Percentiles rank a stretch among this genome's conserved stretches.
These are phyloP conservation scores for Toxonevra muliebris DNA, from an alignment of 2,888 invertebrate genomes.

Conservation along the genomic window DNA sequence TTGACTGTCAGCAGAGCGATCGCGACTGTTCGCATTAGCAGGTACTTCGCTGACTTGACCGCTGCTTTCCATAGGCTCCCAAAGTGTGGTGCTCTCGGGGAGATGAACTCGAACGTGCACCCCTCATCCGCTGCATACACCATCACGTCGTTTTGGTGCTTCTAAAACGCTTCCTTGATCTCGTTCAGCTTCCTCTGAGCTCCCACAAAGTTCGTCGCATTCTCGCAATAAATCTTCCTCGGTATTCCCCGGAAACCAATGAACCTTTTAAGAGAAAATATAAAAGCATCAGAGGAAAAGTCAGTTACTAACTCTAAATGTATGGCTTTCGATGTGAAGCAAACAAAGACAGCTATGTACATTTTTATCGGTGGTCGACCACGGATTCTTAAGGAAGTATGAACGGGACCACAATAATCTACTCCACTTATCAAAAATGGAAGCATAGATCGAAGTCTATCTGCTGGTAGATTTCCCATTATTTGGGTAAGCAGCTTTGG, in stretches of 20 bases:
- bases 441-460: slow-evolving; percentile 26
- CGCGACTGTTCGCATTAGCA: no score
- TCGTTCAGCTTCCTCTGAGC: background rate
- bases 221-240: slow-evolving; percentile 17
- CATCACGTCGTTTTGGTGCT: background rate
- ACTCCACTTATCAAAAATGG: slow-evolving; percentile 25
- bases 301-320: no score
- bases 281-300: slow-evolving; percentile 8
- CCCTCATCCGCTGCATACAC: slow-evolving; percentile 9
- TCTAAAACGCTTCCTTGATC: background rate
- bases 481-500: slow-evolving; percentile 30
- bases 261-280: slow-evolving; percentile 19
- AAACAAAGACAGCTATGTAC: slow-evolving; percentile 26
- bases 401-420: slow-evolving; percentile 32
- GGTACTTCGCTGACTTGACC: no score
- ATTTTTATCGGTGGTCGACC: slow-evolving; percentile 28
- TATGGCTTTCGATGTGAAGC: no score
- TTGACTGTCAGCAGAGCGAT: no score
- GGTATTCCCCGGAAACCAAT: slow-evolving; percentile 15
- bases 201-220: slow-evolving; percentile 13
- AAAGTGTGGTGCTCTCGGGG: no score
- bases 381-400: slow-evolving; percentile 26
- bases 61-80: no score
- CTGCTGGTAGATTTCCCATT: slow-evolving; percentile 31
- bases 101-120: no score